These are phyloP conservation scores for Phaenicophaeus curvirostris DNA, from an alignment of 2,797 vertebrate genomes.

Conservation along the genomic window DNA sequence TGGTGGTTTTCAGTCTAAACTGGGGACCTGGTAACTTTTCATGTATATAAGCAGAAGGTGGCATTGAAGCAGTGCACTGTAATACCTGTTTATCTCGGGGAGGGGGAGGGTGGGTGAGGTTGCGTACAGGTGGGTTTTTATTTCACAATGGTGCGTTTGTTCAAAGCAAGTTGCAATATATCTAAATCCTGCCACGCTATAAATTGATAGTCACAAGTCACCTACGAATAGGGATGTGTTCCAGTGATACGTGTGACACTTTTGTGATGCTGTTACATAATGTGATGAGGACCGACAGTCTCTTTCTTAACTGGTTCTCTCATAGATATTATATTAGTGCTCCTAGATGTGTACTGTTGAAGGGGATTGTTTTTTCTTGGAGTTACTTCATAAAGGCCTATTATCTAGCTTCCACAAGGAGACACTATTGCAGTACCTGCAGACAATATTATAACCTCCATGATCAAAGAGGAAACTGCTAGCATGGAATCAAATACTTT, in stretches of 20 bases:
- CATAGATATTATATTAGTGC: neutral
- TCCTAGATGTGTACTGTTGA: neutral
- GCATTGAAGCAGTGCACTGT: neutral
- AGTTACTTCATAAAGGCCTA: neutral
- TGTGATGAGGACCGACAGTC: neutral
- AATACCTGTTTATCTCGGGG: neutral
- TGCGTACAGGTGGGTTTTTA: neutral
- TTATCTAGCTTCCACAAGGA: neutral
- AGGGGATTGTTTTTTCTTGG: neutral
- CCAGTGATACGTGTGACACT: neutral
- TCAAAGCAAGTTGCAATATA: neutral
- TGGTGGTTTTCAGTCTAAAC: conserved; percentile 31
- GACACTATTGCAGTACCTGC: neutral
- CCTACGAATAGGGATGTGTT: neutral
- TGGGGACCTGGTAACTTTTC: neutral
- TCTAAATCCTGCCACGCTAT: neutral
- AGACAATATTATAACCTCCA: neutral
- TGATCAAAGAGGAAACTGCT: neutral
- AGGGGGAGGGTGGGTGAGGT: neutral
- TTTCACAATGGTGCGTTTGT: neutral
- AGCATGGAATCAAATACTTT: neutral
- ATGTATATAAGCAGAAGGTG: neutral
- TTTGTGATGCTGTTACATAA: neutral
- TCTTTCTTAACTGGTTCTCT: neutral
- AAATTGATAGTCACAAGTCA: neutral